These are phyloP conservation scores for Platycnemis pennipes DNA, from an alignment of 2,888 invertebrate genomes.

Conservation along the genomic window DNA sequence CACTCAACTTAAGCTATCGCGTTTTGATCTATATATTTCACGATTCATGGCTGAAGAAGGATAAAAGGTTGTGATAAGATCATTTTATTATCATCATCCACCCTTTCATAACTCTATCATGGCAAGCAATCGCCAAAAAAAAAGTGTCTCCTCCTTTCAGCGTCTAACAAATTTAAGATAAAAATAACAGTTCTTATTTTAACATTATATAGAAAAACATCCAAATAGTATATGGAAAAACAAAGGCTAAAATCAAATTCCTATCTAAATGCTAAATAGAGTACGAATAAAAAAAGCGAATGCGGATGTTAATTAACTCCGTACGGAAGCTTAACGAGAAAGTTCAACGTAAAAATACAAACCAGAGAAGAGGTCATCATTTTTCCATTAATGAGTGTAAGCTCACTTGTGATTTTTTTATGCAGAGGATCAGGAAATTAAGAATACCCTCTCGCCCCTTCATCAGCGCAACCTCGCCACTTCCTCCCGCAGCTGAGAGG, in stretches of 20 bases:
- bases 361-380: neutral
- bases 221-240: too few relatives aligned
- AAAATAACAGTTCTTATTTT: too few relatives aligned
- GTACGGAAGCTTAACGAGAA: neutral
- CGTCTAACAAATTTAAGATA: too few relatives aligned
- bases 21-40: too few relatives aligned
- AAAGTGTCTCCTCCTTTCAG: too few relatives aligned
- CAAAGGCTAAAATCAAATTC: neutral
- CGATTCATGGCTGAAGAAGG: too few relatives aligned
- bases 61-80: too few relatives aligned
- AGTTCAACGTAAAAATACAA: neutral
- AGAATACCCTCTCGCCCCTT: neutral
- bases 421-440: neutral
- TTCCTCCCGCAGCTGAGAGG: neutral
- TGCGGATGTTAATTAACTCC: constrained; percentile 21
- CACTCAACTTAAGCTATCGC: too few relatives aligned
- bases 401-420: neutral
- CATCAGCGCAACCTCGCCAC: neutral
- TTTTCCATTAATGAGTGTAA: constrained; percentile 18
- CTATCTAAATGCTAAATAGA: neutral
- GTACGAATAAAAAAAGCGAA: neutral
- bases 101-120: too few relatives aligned
- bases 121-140: too few relatives aligned
- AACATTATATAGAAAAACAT: too few relatives aligned
- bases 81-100: too few relatives aligned